These are phyloP conservation scores for Cephalotes varians DNA, from an alignment of 2,888 invertebrate genomes.

Conservation along the genomic window DNA sequence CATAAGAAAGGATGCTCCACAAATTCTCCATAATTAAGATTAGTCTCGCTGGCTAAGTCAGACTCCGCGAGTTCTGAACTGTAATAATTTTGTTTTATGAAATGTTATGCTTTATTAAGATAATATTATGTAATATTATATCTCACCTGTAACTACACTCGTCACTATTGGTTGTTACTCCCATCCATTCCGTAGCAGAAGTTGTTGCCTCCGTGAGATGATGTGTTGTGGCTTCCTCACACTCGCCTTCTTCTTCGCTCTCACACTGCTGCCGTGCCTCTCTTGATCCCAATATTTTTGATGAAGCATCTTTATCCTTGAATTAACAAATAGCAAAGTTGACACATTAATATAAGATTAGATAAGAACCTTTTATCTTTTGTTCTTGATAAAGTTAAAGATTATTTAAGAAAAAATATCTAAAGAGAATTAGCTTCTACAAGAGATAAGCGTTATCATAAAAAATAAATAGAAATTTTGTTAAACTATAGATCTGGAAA, in stretches of 20 bases:
- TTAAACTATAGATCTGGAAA: neutral
- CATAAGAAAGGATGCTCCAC: conserved; percentile 87
- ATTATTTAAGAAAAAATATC: conserved; percentile 4
- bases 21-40: conserved; percentile 82
- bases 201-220: conserved; percentile 88
- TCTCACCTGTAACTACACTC: conserved; percentile 91
- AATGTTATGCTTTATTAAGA: neutral
- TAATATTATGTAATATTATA: neutral
- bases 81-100: conserved; percentile 56
- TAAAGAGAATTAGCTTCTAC: neutral
- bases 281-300: conserved; percentile 69
- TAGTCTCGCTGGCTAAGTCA: conserved; percentile 84
- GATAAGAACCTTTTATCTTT: neutral
- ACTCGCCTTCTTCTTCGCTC: conserved; percentile 89
- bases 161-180: conserved; percentile 95
- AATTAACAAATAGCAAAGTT: conserved; percentile 43
- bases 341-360: conserved; percentile 7
- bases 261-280: conserved; percentile 83
- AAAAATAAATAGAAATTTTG: neutral
- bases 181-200: conserved; percentile 94
- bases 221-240: conserved; percentile 88
- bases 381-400: neutral
- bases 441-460: neutral
- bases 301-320: conserved; percentile 73
- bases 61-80: conserved; percentile 90